phyloP scores from a whole-genome alignment of 2,888 invertebrate genomes.

The Suillia variegata region DNA sequence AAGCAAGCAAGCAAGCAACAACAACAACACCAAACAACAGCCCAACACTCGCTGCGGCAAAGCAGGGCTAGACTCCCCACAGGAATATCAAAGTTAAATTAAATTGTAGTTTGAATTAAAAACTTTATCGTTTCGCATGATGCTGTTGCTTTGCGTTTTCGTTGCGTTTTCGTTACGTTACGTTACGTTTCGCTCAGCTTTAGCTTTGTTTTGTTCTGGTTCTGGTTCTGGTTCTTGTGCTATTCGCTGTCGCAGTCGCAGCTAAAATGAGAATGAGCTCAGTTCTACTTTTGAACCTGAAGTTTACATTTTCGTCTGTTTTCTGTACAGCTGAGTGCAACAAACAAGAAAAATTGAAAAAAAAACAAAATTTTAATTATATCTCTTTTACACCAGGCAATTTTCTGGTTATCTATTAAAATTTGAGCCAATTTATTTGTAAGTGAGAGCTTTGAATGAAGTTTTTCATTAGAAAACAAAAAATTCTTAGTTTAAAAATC shows the following conservation, averaged over 20 bases:
- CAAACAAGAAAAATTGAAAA: no score
- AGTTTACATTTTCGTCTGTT: not conserved
- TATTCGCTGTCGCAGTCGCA: not conserved
- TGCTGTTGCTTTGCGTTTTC: slow-evolving; percentile 11
- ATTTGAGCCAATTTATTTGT: no score
- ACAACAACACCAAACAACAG: not conserved
- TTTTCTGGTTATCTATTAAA: no score
- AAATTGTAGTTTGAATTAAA: slow-evolving; percentile 59
- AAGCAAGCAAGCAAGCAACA: not conserved
- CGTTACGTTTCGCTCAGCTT: no score
- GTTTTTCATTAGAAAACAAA: no score
- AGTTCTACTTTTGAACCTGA: not conserved
- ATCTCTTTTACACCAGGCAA: no score
- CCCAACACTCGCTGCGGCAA: slow-evolving; percentile 31
- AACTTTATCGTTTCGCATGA: slow-evolving; percentile 48
- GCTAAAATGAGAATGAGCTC: not conserved
- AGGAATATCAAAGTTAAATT: slow-evolving; percentile 60
- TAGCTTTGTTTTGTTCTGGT: no score
- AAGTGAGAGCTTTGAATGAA: no score
- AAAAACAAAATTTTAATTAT: no score
- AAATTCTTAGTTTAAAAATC: no score
- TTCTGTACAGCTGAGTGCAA: no score
- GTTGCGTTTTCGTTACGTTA: not conserved
- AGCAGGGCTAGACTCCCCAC: slow-evolving; percentile 23
- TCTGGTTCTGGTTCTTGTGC: no score